A percentile compares a stretch with the other conserved stretches of the same genome.
Evolutionary conservation across 1,140 invertebrate species (phyloP).

Genomic region (Philaenus spumarius): DNA sequence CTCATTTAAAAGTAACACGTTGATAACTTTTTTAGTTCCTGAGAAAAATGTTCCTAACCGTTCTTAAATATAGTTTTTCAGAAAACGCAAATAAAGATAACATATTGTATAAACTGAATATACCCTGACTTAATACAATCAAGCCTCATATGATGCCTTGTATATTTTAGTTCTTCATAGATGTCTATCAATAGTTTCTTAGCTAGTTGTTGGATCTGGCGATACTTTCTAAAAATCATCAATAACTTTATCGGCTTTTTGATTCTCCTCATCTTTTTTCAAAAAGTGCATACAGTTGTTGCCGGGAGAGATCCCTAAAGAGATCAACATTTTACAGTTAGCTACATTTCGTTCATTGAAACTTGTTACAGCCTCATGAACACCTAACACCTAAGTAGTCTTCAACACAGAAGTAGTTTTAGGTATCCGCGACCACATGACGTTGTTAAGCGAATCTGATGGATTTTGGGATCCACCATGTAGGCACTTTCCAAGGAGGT

Average conservation of each 20-base stretch:
- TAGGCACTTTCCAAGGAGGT: conserved; percentile 12
- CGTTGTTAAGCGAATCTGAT: conserved; percentile 14
- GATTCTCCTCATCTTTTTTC: background rate
- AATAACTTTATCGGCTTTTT: background rate
- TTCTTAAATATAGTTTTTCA: background rate
- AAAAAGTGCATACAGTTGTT: conserved; percentile 2
- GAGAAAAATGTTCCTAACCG: background rate
- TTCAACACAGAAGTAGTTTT: conserved; percentile 3
- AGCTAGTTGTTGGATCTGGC: background rate
- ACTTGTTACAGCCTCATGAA: conserved; percentile 14
- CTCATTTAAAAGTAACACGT: background rate
- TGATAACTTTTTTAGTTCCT: background rate
- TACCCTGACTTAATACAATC: background rate
- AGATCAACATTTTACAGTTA: conserved; percentile 5
- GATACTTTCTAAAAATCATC: background rate
- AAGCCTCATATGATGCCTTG: background rate
- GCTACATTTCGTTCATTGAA: conserved; percentile 13
- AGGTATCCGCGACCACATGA: no score
- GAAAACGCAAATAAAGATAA: background rate
- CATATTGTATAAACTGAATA: background rate
- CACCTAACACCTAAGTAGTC: background rate
- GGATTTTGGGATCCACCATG: conserved; percentile 16
- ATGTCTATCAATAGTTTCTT: background rate
- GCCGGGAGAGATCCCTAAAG: background rate
- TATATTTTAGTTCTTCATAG: background rate